Base-by-base conservation (phyloP, 2,797 vertebrate genomes). In the Pangasius sanitwongsei region DNA sequence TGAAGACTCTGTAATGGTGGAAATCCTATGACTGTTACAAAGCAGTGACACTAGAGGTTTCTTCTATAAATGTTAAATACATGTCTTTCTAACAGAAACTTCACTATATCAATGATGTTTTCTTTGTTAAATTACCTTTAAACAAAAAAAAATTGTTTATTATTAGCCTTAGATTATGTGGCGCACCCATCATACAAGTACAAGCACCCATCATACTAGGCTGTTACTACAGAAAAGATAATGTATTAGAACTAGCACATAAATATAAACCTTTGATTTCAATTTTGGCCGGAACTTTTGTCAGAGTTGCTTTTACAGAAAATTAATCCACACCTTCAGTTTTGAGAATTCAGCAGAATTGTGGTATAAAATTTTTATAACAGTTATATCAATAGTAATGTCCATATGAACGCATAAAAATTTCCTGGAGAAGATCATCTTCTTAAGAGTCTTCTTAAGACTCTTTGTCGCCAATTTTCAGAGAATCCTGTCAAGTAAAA, bases 381-480 rank as follows among this genome's bases (percentile, higher is more conserved):
- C 63, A 12, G 6, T 57, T 53, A 16, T 28, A 15, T 34, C 25
- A 50, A 13, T 25, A 53, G 7, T 50, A 50, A 53, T 3, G 44
- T 12, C 44, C n/a, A 53, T 0, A 31, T 11, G 2, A 85, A 59
- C 16, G 23, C 20, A 53, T 0, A 83, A 34, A 34, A 83, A 59
- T 12, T 72, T 63, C 37, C 25, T 37, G 11, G 34, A 37, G 28
- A 86, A 57, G 28, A 44, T 65, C 77, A 31, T 37, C 34, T 37
- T 37, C 34, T 78, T 78, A 69, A 88, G 82, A 83, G 25, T 37
- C 34, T 37, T 37, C 34, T 78, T 78, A 69, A 88, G 82, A 83
- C 44, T 81, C 74, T 44, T 59, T 61, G 74, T 48, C 13, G n/a
- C 67, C 31, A 74, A 74, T 86, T 74, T 82, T 89, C 65, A 63